Evolutionary conservation across 1,140 invertebrate species (phyloP).

Genomic region (Cydia pomonella): DNA sequence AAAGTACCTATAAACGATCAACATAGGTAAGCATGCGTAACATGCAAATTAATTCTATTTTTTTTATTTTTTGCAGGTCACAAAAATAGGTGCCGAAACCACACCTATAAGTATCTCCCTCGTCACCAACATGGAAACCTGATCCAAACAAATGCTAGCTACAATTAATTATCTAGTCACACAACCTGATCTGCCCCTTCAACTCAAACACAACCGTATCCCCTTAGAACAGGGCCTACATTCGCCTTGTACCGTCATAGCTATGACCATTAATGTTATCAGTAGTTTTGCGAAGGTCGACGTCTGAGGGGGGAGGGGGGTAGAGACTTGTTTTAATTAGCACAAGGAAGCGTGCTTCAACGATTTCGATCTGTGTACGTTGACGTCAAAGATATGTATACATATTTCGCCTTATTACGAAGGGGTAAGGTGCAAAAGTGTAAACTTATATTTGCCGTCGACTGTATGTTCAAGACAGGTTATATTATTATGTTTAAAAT

Average conservation of each 20-base stretch:
- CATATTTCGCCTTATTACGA: neutral
- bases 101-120: neutral
- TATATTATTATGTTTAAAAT: conserved; percentile 22
- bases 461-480: conserved; percentile 20
- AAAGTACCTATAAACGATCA: no score
- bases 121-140: conserved; percentile 25
- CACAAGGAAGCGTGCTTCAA: conserved; percentile 57
- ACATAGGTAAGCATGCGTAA: no score
- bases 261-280: conserved; percentile 43
- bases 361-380: conserved; percentile 40
- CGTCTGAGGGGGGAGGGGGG: conserved; percentile 28
- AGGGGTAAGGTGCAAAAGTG: no score
- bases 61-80: no score
- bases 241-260: neutral
- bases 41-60: no score
- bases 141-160: conserved; percentile 25
- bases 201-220: neutral
- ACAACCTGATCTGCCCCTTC: conserved; percentile 1
- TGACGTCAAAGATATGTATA: conserved; percentile 12
- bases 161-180: conserved; percentile 27
- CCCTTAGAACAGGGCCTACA: neutral
- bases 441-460: no score
- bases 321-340: conserved; percentile 56
- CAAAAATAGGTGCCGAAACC: neutral
- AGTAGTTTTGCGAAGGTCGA: conserved; percentile 46